Conservation (phyloP, 2,797 vertebrate species). For the Sparidentex hasta region DNA sequence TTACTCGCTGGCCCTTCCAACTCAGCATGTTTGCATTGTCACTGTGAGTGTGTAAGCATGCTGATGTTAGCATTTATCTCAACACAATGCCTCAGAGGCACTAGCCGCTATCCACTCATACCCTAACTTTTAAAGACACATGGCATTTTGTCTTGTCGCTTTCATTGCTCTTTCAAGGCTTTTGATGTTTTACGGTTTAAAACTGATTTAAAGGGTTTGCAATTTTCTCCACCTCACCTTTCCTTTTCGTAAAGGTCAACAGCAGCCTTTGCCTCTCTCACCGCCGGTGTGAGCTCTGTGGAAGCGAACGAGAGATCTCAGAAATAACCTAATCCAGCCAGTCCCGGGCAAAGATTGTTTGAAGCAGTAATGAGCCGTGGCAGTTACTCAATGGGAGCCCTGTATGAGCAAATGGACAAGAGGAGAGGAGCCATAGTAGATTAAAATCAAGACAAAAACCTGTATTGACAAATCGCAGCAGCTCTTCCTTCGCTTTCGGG, state of each 20-base stretch:
- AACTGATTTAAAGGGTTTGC: not conserved
- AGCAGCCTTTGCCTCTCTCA: constrained; percentile 12
- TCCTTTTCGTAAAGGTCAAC: constrained; percentile 38
- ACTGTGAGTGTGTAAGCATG: no score
- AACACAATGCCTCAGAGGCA: not conserved
- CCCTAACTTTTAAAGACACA: not conserved
- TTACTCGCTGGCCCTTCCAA: no score
- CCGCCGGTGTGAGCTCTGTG: constrained; percentile 11
- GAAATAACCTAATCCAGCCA: constrained; percentile 50
- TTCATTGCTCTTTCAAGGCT: not conserved
- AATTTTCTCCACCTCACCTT: constrained; percentile 11
- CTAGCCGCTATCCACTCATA: not conserved
- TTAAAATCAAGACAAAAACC: constrained; percentile 75
- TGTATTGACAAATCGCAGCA: constrained; percentile 68
- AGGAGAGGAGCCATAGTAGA: constrained; percentile 72
- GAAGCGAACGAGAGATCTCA: constrained; percentile 44
- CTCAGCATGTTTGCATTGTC: no score
- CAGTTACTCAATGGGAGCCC: constrained; percentile 77
- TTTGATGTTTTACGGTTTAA: not conserved
- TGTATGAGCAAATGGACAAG: constrained; percentile 79
- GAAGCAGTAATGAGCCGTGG: constrained; percentile 72
- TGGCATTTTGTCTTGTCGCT: not conserved
- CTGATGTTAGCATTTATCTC: not conserved
- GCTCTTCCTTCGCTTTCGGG: constrained; percentile 49
- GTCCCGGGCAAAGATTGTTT: constrained; percentile 35